A percentile compares a stretch with the other conserved stretches of the same genome.
Evolutionary conservation across 2,113 vertebrate species (phyloP).

Genomic region (Rhinoderma darwinii): DNA sequence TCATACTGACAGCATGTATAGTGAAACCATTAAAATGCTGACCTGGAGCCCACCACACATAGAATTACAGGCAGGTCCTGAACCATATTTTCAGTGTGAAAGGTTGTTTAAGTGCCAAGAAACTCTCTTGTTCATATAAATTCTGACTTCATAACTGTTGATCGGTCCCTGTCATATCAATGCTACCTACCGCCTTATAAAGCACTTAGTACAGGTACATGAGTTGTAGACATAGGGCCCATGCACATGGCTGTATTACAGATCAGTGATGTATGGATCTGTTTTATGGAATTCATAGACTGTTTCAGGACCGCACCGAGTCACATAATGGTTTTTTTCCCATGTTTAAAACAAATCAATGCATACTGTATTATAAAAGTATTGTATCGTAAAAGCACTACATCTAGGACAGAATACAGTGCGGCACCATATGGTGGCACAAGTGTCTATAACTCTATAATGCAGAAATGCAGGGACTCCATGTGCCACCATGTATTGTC

Average conservation of each 20-base stretch:
- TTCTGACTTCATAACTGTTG: conserved; percentile 41
- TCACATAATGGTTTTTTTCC: too few relatives aligned
- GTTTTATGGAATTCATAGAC: too few relatives aligned
- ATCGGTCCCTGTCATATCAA: background rate
- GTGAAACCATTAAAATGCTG: conserved; percentile 58
- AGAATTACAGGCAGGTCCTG: conserved; percentile 60
- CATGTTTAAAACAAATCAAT: too few relatives aligned
- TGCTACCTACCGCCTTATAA: background rate
- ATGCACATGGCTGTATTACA: background rate
- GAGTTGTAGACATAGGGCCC: background rate
- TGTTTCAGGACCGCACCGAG: too few relatives aligned
- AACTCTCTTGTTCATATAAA: conserved; percentile 49
- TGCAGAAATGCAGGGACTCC: too few relatives aligned
- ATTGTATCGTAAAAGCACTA: too few relatives aligned
- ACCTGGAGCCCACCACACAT: conserved; percentile 56
- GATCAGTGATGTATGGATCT: too few relatives aligned
- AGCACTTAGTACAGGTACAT: background rate
- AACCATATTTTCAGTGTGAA: conserved; percentile 55
- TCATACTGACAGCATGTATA: conserved; percentile 58
- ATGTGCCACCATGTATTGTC: too few relatives aligned
- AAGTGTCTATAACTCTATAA: too few relatives aligned
- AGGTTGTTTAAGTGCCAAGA: conserved; percentile 57
- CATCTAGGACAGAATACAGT: too few relatives aligned
- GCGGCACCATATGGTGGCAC: too few relatives aligned
- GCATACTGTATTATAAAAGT: too few relatives aligned